Base-by-base conservation (phyloP, 2,797 vertebrate species). In the Glossophaga mutica region DNA sequence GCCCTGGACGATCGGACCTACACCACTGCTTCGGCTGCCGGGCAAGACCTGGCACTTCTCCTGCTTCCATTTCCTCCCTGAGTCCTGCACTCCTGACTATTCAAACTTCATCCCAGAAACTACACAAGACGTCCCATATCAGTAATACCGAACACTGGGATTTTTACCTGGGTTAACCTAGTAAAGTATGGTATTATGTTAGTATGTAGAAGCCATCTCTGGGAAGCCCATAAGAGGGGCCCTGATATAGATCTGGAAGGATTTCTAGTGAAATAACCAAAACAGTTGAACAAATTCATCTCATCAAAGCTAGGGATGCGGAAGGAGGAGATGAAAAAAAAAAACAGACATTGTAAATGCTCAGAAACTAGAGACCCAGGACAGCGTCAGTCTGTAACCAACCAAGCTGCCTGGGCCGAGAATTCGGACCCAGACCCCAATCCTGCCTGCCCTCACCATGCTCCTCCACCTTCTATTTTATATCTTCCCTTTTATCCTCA, bases 41-140 rank as follows among this genome's bases (percentile, higher is more conserved):
- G 0, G 1, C 4, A 2, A 5, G 5, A 68, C 46, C 34, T n/a
- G 46, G 42, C 0, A 9, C 5, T 10, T 6, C 46, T 34, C 65
- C 10, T 9, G 46, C 14, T 32, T 34, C 21, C 15, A 34, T 19
- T 73, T 65, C 29, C 42, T 55, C 48, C 37, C 34, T 85, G 46
- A 55, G 77, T 44, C 71, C 59, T 22, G 22, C 4, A 10, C 16
- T 2, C 16, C 46, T 77, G 37, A 55, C 22, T 34, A 29, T 16
- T 48, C 32, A 55, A 57, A 44, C 1, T 0, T 22, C 32, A 55
- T 65, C 71, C 37, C 44, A n/a, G 26, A 19, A 52, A 22, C 22
- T 12, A 44, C 15, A 21, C 18, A 24, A 32, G 68, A 62, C 7
- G n/a, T 39, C 79, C 70, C 2, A 42, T 15, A 19, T 83, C 57